Evolutionary conservation across 1,140 invertebrate species (phyloP), one percentile per base, ranked within the genome.

Genomic region (Drosophila nasuta): DNA sequence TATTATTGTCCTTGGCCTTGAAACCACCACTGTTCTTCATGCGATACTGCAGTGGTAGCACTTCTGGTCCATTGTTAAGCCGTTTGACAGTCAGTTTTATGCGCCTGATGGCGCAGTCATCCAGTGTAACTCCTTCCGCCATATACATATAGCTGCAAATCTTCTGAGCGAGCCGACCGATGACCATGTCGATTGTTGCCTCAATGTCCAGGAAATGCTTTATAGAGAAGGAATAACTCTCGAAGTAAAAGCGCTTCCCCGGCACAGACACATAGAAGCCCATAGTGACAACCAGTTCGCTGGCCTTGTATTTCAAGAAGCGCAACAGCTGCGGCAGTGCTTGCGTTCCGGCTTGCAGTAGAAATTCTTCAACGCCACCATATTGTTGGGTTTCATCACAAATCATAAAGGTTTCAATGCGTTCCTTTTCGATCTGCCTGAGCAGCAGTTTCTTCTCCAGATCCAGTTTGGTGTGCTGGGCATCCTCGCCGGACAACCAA

Each of bases 181-280:
- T 82, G n/a, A 82, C 45, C 76, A 86, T 77, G 10, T 86, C 82
- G 13, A 86, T 82, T 0, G 82, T 69, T 5, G 76, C 75, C 2
- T 54, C 79, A 30, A 86, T 82, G 45, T 86, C 82, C 46, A 86
- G 48, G 48, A 82, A 67, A 30, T 86, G 62, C 25, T 54, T 54
- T 4, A 86, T 79, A n/a, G 3, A 25, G 1, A 86, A 25, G 0
- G 65, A 45, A 10, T 52, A 76, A 35, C 71, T 86, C 13, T 86
- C 82, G 33, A 45, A 86, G 62, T 71, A 87, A 57, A 86, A 71
- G 11, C 62, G 52, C 5, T 82, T 38, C 13, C 41, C 48, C 11
- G 35, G 58, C 3, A 79, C 75, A 5, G 69, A 78, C n/a, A 86
- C 82, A 58, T 73, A 87, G 45, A 86, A 87, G 4, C 82, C 82